A percentile compares a stretch with the other conserved stretches of the same genome.
Evolutionary conservation across 2,888 invertebrate genomes (phyloP).

Genomic region (Protula sp.): DNA sequence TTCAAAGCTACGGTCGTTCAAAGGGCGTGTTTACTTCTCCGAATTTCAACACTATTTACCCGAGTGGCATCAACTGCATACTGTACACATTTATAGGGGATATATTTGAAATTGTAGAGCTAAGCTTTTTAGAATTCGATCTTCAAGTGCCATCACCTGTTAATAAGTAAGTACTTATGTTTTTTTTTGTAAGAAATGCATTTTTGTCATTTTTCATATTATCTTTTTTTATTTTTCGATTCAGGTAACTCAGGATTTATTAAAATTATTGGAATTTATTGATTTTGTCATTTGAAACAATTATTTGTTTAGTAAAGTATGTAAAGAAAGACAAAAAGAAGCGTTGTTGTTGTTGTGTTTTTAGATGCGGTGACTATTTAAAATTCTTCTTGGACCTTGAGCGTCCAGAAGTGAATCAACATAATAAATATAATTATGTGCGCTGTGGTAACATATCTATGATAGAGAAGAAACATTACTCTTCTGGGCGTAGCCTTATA

Average conservation of each 20-base stretch:
- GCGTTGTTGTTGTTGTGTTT: no score
- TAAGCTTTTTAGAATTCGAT: slow-evolving; percentile 75
- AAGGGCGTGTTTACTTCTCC: slow-evolving; percentile 78
- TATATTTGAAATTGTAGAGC: slow-evolving; percentile 73
- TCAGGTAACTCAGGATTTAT: no score
- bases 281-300: no score
- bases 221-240: no score
- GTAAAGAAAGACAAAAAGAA: no score
- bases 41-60: slow-evolving; percentile 75
- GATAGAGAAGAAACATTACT: slow-evolving; percentile 43
- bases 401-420: slow-evolving; percentile 47
- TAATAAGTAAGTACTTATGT: slow-evolving; percentile 11
- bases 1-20: slow-evolving; percentile 74
- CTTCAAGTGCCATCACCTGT: slow-evolving; percentile 54
- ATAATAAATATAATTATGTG: slow-evolving; percentile 33
- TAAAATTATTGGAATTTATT: no score
- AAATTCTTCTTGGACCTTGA: slow-evolving; percentile 44
- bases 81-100: slow-evolving; percentile 77
- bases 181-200: background rate
- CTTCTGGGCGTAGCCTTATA: slow-evolving; percentile 39
- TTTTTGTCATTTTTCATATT: background rate
- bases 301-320: no score
- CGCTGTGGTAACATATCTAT: slow-evolving; percentile 44
- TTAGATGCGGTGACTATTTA: slow-evolving; percentile 47
- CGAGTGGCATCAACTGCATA: slow-evolving; percentile 70